These are phyloP conservation scores for Papilio dardanus DNA, from an alignment of 1,140 invertebrate species.

Conservation along the genomic window DNA sequence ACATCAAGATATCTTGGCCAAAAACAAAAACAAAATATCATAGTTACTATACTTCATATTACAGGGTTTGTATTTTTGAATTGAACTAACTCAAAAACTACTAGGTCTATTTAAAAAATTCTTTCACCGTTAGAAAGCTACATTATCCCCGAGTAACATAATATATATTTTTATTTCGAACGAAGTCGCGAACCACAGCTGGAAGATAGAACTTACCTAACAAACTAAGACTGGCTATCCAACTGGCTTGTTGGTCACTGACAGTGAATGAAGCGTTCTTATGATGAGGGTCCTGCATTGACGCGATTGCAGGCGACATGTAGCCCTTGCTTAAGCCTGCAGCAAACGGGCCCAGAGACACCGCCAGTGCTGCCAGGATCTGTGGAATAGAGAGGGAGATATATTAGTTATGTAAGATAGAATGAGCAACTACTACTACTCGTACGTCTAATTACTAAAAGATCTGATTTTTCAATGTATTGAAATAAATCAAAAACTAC, in stretches of 20 bases:
- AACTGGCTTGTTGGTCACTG: slow-evolving; percentile 89
- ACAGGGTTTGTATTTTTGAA: no score
- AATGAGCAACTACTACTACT: neutral
- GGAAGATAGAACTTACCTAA: slow-evolving; percentile 81
- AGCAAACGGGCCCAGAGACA: slow-evolving; percentile 91
- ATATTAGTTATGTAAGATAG: neutral
- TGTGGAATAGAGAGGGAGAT: slow-evolving; percentile 61
- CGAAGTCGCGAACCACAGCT: no score
- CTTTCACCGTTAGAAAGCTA: no score
- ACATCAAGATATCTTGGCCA: no score
- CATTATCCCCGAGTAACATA: no score
- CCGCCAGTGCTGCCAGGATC: slow-evolving; percentile 90
- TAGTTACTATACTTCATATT: no score
- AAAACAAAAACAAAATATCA: no score
- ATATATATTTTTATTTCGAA: no score
- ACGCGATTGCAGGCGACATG: slow-evolving; percentile 92
- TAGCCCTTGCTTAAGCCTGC: slow-evolving; percentile 92
- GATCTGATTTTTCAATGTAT: no score
- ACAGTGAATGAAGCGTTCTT: slow-evolving; percentile 82
- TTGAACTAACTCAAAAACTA: no score
- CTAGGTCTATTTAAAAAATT: no score
- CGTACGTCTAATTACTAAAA: slow-evolving; percentile 26
- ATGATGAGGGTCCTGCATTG: slow-evolving; percentile 85
- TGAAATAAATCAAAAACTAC: no score
- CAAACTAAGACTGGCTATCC: slow-evolving; percentile 91